Conservation (phyloP, 2,113 vertebrate species). For the Cyrtonyx montezumae region DNA sequence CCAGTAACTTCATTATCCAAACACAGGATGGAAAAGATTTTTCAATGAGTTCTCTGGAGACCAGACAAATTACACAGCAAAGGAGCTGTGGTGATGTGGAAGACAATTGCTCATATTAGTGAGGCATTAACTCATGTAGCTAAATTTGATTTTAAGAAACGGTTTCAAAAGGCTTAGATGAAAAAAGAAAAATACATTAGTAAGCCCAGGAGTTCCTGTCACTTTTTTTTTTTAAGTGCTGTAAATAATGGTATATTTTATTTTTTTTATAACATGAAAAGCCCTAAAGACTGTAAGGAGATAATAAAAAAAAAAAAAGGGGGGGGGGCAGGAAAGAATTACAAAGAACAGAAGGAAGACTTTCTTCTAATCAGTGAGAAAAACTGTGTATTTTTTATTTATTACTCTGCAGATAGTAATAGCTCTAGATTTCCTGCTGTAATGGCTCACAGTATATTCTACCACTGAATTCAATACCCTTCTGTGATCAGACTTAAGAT, state of each 20-base stretch:
- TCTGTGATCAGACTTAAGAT: background rate
- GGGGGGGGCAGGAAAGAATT: background rate
- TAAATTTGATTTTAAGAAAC: constrained; percentile 35
- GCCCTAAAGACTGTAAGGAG: background rate
- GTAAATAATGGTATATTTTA: constrained; percentile 24
- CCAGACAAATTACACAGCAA: background rate
- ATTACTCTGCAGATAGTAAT: background rate
- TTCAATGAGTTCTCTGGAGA: background rate
- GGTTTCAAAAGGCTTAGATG: background rate
- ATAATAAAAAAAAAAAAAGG: background rate
- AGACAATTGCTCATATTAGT: background rate
- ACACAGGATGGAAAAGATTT: background rate
- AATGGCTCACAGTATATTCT: background rate
- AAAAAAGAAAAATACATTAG: background rate
- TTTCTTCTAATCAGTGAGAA: background rate
- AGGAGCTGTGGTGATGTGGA: background rate
- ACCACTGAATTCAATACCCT: background rate
- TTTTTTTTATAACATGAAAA: background rate
- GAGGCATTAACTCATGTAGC: background rate
- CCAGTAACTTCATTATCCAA: constrained; percentile 27
- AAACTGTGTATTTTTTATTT: background rate
- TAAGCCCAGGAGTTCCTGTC: background rate
- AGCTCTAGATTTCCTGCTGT: background rate
- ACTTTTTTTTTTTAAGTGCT: background rate
- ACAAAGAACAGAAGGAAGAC: background rate